Evolutionary conservation across 92 coral and sea anemone genomes (phyloP).

Genomic region (Epizoanthus stellaris): DNA sequence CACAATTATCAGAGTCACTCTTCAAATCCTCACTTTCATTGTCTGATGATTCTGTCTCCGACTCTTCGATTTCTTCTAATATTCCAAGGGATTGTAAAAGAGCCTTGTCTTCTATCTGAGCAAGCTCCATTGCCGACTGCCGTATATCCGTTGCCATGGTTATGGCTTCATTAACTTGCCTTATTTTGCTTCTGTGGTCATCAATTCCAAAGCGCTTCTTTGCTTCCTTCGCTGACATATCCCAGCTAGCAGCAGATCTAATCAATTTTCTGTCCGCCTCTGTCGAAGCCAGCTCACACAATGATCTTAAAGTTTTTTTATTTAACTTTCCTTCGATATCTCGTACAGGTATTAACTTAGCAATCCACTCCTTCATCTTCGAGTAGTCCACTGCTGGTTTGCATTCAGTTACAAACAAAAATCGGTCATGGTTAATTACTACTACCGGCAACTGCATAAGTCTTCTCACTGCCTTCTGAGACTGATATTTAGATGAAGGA

Average conservation of each 20-base stretch:
- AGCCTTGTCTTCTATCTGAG: slow-evolving; percentile 53
- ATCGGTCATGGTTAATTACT: slow-evolving; percentile 38
- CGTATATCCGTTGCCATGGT: slow-evolving; percentile 40
- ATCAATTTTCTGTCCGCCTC: slow-evolving; percentile 55
- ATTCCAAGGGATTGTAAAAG: slow-evolving; percentile 55
- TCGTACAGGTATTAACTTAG: slow-evolving; percentile 43
- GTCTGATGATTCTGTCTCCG: slow-evolving; percentile 14
- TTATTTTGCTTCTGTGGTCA: slow-evolving; percentile 32
- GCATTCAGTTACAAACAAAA: slow-evolving; percentile 51
- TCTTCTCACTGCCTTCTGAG: slow-evolving; percentile 69
- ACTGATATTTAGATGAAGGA: slow-evolving; percentile 52
- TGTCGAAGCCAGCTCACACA: slow-evolving; percentile 61
- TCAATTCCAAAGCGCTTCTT: slow-evolving; percentile 43
- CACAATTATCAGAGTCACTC: slow-evolving; percentile 28
- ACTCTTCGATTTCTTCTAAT: not conserved
- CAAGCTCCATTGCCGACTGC: slow-evolving; percentile 45
- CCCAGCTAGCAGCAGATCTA: slow-evolving; percentile 61
- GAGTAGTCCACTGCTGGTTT: slow-evolving; percentile 50
- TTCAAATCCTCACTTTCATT: slow-evolving; percentile 19
- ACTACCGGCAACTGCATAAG: slow-evolving; percentile 64
- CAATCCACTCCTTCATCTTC: slow-evolving; percentile 55
- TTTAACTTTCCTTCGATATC: slow-evolving; percentile 9
- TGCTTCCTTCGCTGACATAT: slow-evolving; percentile 43
- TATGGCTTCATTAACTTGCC: slow-evolving; percentile 53
- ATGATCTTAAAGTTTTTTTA: slow-evolving; percentile 59